Conservation (phyloP, 2,888 invertebrate species). For the Melinopterus prodromus region DNA sequence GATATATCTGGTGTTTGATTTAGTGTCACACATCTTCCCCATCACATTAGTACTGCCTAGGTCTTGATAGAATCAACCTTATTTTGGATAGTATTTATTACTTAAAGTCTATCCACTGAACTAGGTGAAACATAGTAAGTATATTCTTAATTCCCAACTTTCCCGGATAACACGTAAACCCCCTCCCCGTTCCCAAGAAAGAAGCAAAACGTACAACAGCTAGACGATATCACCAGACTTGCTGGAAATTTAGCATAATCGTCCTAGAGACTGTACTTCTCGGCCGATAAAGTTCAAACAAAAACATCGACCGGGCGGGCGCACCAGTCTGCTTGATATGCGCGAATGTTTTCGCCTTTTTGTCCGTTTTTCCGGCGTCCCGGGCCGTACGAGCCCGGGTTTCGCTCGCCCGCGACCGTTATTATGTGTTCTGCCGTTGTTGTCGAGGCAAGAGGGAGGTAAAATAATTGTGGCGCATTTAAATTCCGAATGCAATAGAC, state of each 20-base stretch:
- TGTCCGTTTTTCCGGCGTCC: slow-evolving; percentile 15
- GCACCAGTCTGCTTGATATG: neutral
- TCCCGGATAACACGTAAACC: neutral
- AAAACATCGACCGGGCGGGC: slow-evolving; percentile 7
- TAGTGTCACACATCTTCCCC: no score
- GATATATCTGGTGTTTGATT: no score
- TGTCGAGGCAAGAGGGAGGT: slow-evolving; percentile 26
- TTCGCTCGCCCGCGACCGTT: neutral
- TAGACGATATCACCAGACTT: neutral
- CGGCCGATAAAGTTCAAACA: slow-evolving; percentile 18
- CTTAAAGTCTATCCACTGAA: no score
- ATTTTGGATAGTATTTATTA: no score
- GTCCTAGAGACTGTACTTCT: slow-evolving; percentile 4
- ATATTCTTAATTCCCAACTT: neutral
- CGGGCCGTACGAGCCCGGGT: slow-evolving; percentile 15
- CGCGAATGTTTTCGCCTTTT: slow-evolving; percentile 11
- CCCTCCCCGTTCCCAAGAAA: neutral
- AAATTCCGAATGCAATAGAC: slow-evolving; percentile 40
- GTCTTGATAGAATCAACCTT: no score
- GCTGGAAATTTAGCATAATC: slow-evolving; percentile 15
- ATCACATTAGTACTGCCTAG: no score
- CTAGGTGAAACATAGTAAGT: neutral
- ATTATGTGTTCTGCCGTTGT: slow-evolving; percentile 17
- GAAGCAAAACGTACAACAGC: neutral
- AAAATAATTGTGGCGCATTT: slow-evolving; percentile 38